Evolutionary conservation across 2,113 vertebrate species (phyloP).

Genomic region (Clarias macrocephalus): DNA sequence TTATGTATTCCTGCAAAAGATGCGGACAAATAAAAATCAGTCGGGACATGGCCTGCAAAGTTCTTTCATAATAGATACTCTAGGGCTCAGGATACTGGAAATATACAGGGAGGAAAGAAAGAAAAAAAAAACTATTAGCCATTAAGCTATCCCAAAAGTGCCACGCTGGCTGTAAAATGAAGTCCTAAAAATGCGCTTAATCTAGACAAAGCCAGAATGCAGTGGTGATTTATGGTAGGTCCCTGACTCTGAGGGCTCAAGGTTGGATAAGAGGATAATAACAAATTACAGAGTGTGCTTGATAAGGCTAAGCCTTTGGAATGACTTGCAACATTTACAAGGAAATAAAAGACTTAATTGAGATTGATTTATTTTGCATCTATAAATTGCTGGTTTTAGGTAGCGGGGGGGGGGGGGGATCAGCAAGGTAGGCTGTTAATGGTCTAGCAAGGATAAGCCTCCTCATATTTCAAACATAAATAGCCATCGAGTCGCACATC

Average conservation of each 20-base stretch:
- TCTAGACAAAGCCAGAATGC: constrained; percentile 63
- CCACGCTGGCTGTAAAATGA: constrained; percentile 66
- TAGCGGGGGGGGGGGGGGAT: neutral
- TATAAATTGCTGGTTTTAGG: neutral
- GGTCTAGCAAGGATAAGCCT: neutral
- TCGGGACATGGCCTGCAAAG: constrained; percentile 14
- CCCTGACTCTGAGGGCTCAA: neutral
- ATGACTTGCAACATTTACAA: constrained; percentile 15
- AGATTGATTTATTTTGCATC: constrained; percentile 55
- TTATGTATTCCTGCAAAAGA: neutral
- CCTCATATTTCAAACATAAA: neutral
- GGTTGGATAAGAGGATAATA: constrained; percentile 59
- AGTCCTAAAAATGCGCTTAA: constrained; percentile 64
- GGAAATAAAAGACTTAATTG: constrained; percentile 51
- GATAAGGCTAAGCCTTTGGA: constrained; percentile 48
- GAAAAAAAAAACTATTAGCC: constrained; percentile 32
- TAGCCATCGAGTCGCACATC: neutral
- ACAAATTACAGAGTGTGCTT: constrained; percentile 60
- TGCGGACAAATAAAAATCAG: neutral
- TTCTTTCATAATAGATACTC: constrained; percentile 61
- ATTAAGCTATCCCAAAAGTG: constrained; percentile 54
- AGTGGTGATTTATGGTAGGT: constrained; percentile 38
- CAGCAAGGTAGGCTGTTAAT: neutral
- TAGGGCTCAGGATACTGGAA: constrained; percentile 59
- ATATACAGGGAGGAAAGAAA: constrained; percentile 54